phyloP scores from a whole-genome alignment of 2,797 vertebrate genomes.

The Helicolenus hilgendorfi region DNA sequence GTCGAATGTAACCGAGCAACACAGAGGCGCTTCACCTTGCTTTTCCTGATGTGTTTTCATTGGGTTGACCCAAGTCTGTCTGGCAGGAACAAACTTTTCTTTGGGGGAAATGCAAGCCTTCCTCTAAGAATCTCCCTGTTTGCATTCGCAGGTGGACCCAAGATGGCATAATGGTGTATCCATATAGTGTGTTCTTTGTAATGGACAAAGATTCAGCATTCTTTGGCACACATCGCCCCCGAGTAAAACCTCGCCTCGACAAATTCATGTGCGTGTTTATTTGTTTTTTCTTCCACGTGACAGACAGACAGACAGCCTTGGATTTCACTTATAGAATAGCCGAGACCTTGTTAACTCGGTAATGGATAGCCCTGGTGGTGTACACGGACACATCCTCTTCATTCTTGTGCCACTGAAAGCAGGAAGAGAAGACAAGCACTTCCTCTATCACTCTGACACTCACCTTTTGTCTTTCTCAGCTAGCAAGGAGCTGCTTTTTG shows the following conservation, averaged over 20 bases:
- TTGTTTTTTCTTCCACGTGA: constrained; percentile 71
- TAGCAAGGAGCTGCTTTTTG: constrained; percentile 44
- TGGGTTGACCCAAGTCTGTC: constrained; percentile 29
- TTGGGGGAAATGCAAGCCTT: constrained; percentile 30
- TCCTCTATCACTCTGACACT: constrained; percentile 85
- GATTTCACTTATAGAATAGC: constrained; percentile 77
- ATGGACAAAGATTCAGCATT: constrained; percentile 61
- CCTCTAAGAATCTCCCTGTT: constrained; percentile 62
- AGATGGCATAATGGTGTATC: constrained; percentile 52
- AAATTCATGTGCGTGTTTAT: constrained; percentile 62
- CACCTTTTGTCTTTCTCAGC: constrained; percentile 79
- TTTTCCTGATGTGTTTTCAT: constrained; percentile 27
- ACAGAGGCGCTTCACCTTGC: constrained; percentile 9
- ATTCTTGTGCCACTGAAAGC: constrained; percentile 85
- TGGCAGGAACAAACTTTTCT: constrained; percentile 50
- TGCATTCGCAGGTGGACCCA: constrained; percentile 78
- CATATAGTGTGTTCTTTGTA: constrained; percentile 65
- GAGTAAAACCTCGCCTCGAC: constrained; percentile 20
- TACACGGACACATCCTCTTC: constrained; percentile 79
- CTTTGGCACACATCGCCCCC: constrained; percentile 38
- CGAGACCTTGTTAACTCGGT: constrained; percentile 83
- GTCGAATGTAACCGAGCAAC: constrained; percentile 14
- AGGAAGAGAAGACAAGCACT: constrained; percentile 90
- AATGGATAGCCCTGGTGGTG: constrained; percentile 87
- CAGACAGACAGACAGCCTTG: constrained; percentile 59